Percentiles rank a stretch among this genome's conserved stretches.
Conservation (phyloP, 2,113 vertebrate species). For the Butorides virescens region DNA sequence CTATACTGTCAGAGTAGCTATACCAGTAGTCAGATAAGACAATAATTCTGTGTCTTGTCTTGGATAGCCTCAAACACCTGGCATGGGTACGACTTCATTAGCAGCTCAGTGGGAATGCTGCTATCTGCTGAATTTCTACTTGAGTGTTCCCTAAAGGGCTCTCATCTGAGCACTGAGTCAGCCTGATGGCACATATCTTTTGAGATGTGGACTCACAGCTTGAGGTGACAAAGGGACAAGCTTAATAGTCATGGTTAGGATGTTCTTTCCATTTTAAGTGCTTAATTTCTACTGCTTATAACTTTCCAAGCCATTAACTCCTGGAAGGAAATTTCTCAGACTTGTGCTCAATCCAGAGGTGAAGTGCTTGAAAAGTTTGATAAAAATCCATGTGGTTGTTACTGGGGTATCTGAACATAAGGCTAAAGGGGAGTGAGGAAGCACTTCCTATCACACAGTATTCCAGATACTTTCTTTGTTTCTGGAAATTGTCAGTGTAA, state of each 20-base stretch:
- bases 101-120: not conserved
- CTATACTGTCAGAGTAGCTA: not conserved
- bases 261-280: constrained; percentile 8
- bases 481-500: not conserved
- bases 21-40: not conserved
- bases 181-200: not conserved
- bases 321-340: not conserved
- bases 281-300: not conserved
- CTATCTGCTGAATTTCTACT: not conserved
- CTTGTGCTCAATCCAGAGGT: not conserved
- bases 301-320: constrained; percentile 7
- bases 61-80: not conserved
- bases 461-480: not conserved
- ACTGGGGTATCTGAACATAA: not conserved
- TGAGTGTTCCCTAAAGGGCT: not conserved
- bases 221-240: not conserved
- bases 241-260: not conserved
- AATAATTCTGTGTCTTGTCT: not conserved
- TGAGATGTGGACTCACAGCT: constrained; percentile 5
- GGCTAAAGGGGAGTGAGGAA: not conserved
- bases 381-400: not conserved
- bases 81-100: not conserved
- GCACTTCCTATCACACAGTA: not conserved
- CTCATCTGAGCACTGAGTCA: not conserved
- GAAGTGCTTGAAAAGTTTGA: not conserved